Conservation (phyloP, 2,113 vertebrate species). For the Boleophthalmus pectinirostris region DNA sequence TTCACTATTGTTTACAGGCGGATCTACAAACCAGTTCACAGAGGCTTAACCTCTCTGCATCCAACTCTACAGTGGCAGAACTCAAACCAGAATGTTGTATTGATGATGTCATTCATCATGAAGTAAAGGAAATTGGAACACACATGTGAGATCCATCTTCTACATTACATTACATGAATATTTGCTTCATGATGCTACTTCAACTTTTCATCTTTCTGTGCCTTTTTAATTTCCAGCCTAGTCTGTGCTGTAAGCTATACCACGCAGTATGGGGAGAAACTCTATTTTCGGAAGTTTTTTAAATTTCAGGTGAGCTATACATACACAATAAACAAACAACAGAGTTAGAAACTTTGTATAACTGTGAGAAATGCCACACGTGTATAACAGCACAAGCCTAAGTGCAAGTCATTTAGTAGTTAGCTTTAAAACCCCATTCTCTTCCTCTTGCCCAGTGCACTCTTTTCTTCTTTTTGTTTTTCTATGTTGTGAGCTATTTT, state of each 20-base stretch:
- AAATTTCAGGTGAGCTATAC: constrained; percentile 92
- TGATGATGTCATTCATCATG: constrained; percentile 98
- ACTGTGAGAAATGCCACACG: constrained; percentile 62
- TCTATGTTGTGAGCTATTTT: background rate
- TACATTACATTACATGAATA: background rate
- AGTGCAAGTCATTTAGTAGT: background rate
- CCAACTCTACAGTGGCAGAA: constrained; percentile 89
- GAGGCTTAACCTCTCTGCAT: constrained; percentile 95
- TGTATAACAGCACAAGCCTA: constrained; percentile 34
- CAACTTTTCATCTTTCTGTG: background rate
- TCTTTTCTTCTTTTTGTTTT: background rate
- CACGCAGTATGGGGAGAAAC: constrained; percentile 93
- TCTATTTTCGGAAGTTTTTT: constrained; percentile 99
- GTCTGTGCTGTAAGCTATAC: constrained; percentile 99
- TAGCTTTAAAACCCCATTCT: background rate
- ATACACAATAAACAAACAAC: constrained; percentile 11
- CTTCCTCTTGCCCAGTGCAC: background rate
- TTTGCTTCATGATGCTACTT: background rate
- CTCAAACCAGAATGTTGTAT: constrained; percentile 95
- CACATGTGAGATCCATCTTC: constrained; percentile 85
- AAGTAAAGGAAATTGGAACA: constrained; percentile 98
- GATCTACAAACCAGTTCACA: constrained; percentile 99
- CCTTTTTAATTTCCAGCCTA: constrained; percentile 78
- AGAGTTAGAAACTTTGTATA: constrained; percentile 22
- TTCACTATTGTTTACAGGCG: constrained; percentile 76